A percentile compares a stretch with the other conserved stretches of the same genome.
Conservation (phyloP, 1,140 invertebrate genomes). For the Rhagoletis zephyria region DNA sequence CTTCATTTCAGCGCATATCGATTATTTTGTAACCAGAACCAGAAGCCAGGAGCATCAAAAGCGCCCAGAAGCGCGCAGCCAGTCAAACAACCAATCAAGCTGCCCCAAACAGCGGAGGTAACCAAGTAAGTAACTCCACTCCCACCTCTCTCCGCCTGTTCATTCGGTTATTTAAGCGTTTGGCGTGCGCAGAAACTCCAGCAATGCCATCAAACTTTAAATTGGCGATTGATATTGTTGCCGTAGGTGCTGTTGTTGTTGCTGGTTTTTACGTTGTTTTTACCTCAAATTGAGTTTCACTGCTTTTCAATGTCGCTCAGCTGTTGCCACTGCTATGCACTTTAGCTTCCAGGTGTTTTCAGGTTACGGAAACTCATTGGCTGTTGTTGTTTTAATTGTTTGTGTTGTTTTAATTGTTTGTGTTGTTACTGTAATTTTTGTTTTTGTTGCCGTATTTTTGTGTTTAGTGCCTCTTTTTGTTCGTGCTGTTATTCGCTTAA, state of each 20-base stretch:
- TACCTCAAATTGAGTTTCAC: conserved; percentile 26
- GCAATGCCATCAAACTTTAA: not conserved
- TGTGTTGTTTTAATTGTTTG: too few species aligned
- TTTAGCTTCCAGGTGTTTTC: conserved; percentile 13
- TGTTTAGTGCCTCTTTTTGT: too few species aligned
- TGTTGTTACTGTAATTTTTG: not conserved
- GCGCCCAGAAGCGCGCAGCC: not conserved
- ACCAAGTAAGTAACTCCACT: not conserved
- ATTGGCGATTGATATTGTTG: not conserved
- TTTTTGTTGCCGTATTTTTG: not conserved
- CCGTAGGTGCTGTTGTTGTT: not conserved
- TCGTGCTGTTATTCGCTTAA: not conserved
- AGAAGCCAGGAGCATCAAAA: not conserved
- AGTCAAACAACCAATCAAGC: conserved; percentile 3
- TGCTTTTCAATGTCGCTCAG: conserved; percentile 34
- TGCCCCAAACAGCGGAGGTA: not conserved
- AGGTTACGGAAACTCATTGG: not conserved
- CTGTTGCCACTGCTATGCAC: not conserved
- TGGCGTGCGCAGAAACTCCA: not conserved
- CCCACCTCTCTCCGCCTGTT: not conserved
- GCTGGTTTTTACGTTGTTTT: not conserved
- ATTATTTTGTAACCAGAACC: conserved; percentile 3
- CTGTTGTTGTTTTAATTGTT: not conserved
- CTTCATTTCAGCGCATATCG: conserved; percentile 50
- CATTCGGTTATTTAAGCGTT: not conserved